These are phyloP conservation scores for Melanophora roralis DNA, from an alignment of 2,888 invertebrate species.

Conservation along the genomic window DNA sequence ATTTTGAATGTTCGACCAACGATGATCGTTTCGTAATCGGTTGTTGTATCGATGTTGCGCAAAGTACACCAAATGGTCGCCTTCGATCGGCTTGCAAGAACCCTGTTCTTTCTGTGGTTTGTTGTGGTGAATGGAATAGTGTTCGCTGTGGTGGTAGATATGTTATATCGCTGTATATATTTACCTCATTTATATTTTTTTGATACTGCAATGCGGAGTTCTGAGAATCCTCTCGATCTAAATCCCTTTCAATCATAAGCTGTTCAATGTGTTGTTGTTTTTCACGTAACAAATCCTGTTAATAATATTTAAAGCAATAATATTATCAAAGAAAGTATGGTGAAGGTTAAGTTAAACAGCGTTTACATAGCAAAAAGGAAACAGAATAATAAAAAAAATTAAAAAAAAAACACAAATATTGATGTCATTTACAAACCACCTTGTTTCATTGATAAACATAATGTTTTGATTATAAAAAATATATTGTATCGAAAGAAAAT, in stretches of 20 bases:
- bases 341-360: neutral
- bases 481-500: too few relatives aligned
- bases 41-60: slow-evolving; percentile 55
- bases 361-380: too few relatives aligned
- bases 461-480: slow-evolving; percentile 22
- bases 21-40: slow-evolving; percentile 58
- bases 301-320: slow-evolving; percentile 33
- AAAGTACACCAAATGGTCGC: slow-evolving; percentile 68
- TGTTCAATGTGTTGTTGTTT: slow-evolving; percentile 96
- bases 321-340: neutral
- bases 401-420: too few relatives aligned
- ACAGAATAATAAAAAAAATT: too few relatives aligned
- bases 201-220: slow-evolving; percentile 80
- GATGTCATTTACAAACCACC: too few relatives aligned
- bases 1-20: slow-evolving; percentile 54
- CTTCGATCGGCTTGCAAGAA: slow-evolving; percentile 68
- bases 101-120: slow-evolving; percentile 7
- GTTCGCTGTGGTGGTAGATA: slow-evolving; percentile 66
- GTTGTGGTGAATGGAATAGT: neutral
- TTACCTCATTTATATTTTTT: slow-evolving; percentile 77
- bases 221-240: slow-evolving; percentile 93
- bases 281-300: slow-evolving; percentile 91
- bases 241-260: slow-evolving; percentile 91
- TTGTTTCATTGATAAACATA: slow-evolving; percentile 23
- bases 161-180: slow-evolving; percentile 73